Percentiles rank a stretch among this genome's conserved stretches.
These are phyloP conservation scores for Otus sunia DNA, from an alignment of 2,113 vertebrate species.

Conservation along the genomic window DNA sequence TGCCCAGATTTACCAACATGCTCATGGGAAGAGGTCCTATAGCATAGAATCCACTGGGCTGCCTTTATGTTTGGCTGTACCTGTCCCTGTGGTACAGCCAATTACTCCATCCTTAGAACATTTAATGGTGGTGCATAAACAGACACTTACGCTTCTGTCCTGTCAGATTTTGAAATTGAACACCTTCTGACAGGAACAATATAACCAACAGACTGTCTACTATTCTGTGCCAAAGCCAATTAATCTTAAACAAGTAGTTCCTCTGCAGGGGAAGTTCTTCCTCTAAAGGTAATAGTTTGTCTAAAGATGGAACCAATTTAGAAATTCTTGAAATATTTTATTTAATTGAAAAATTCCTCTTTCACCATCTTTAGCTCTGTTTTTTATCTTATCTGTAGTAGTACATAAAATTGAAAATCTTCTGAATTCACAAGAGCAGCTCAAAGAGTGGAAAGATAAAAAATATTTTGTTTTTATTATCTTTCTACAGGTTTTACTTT, in stretches of 20 bases:
- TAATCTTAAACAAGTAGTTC: neutral
- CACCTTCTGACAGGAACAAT: neutral
- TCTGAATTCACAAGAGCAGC: neutral
- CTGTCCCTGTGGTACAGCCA: neutral
- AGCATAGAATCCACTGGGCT: neutral
- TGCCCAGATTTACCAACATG: neutral
- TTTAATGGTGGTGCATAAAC: neutral
- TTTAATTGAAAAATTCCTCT: neutral
- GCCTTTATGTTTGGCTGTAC: neutral
- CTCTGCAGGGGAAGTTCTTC: neutral
- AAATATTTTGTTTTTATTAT: neutral
- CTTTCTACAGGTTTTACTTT: neutral
- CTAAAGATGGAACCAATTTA: neutral
- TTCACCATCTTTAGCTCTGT: neutral
- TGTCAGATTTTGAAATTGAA: neutral
- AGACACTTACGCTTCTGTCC: neutral
- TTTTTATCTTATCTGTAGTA: neutral
- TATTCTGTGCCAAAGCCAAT: neutral
- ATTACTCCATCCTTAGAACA: neutral
- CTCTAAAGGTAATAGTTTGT: neutral
- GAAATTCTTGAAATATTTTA: neutral
- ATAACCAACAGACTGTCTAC: neutral
- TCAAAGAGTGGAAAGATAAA: neutral
- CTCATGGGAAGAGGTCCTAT: rapidly evolving
- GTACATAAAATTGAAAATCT: neutral